Evolutionary conservation across 2,888 invertebrate species (phyloP), one percentile per base, ranked within the genome.

Genomic region (Noctuana brunneofusca): DNA sequence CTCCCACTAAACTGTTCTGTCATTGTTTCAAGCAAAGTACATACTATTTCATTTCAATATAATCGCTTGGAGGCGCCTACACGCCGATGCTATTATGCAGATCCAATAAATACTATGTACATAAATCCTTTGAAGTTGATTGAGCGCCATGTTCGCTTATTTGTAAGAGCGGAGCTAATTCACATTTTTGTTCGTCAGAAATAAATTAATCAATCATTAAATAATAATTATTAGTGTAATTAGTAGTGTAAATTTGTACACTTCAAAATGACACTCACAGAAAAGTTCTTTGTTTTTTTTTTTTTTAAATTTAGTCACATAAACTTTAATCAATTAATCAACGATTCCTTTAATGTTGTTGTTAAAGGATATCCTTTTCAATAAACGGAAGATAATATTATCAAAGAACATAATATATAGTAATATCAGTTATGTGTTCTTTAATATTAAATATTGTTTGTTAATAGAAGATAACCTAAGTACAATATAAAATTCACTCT

Each of bases 11-110:
- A 79, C 75, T 72, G 80, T 80, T 38, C 68, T 68, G 69, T 80
- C 84, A 88, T 89, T 89, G 89, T 89, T 83, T 82, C 73, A 78
- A 78, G 69, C 68, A 67, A 70, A 63, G 64, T 76, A 74, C 71
- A 75, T 72, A 78, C 77, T 80, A 78, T 82, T 82, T 77, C 76
- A 86, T 87, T 84, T 83, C 79, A 84, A 84, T 84, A 75, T 83
- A 82, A 87, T 82, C 81, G 80, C 77, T 75, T 64, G 68, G 68
- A 73, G 76, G 81, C 87, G 84, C 86, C 87, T 84, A 87, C 87
- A 80, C 81, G 69, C 65, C 64, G 64, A 66, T 68, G 65, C 72
- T 71, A 78, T 74, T 72, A 76, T 74, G 71, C 69, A 69, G 71
- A 71, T 75, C 66, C 65, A 67, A 71, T 72, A 66, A 59, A 68